Base-by-base conservation (phyloP, 2,113 vertebrate genomes). In the Nicator chloris region DNA sequence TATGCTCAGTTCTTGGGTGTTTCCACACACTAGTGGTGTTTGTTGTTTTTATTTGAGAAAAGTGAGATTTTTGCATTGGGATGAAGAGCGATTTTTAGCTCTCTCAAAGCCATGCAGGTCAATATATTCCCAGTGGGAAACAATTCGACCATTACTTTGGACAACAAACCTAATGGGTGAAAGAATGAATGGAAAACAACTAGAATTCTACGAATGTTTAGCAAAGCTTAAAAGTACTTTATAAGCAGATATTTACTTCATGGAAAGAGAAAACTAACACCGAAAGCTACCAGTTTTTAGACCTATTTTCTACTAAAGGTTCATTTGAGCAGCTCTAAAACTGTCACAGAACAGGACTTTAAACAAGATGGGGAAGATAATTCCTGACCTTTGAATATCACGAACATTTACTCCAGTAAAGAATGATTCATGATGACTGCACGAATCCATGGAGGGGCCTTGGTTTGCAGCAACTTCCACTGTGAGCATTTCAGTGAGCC, bases 371-470 rank as follows among this genome's bases (percentile, higher is more conserved):
- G 21, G 81, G 64, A 86, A 81, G 84, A 80, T 93, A 72, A 85
- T 70, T 95, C 64, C 61, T 88, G 95, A 95, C 66, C 78, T 97
- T 95, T 93, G 84, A 88, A 47, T 86, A 90, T 75, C 86, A 91
- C 1, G 3, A 79, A 82, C 66, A 65, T 54, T 88, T 66, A 73
- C 27, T 69, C 9, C 3, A 81, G 72, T 68, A n/a, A 69, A 45
- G 85, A 82, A 80, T 39, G 77, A 89, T 61, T 87, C 89, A 84
- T 6, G 4, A 26, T 2, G 6, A 84, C 31, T 76, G 53, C 45
- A 45, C 28, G 37, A 88, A 66, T 35, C 54, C 63, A 42, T 4
- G 44, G 33, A 82, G 50, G 15, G 22, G 20, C 31, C 37, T 82
- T 14, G 4, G 15, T 78, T 9, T 88, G 64, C 56, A 83, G 51